Conservation (phyloP, 2,797 vertebrate genomes). For the Enteromius radiatus region DNA sequence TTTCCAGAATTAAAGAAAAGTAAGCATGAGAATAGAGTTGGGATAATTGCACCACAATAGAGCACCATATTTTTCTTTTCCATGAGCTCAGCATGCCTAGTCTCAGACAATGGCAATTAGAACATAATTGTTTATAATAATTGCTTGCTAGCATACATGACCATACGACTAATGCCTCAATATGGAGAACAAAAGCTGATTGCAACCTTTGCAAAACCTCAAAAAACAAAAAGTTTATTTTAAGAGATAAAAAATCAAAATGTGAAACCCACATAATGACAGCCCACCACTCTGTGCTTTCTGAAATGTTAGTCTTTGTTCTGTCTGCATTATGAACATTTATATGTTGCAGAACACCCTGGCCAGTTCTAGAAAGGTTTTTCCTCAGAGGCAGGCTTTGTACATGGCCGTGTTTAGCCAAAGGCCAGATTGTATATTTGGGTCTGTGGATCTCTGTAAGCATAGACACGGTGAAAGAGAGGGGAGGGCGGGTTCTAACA, state of each 20-base stretch:
- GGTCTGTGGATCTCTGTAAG: slow-evolving; percentile 23
- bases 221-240: background rate
- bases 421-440: slow-evolving; percentile 47
- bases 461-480: slow-evolving; percentile 20
- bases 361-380: slow-evolving; percentile 10
- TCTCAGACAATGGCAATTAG: background rate
- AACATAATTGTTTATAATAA: slow-evolving; percentile 21
- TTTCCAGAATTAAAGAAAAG: background rate
- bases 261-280: background rate
- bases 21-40: background rate
- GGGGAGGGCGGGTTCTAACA: slow-evolving; percentile 59
- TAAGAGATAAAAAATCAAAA: background rate
- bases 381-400: slow-evolving; percentile 35
- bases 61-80: background rate
- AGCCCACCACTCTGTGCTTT: background rate
- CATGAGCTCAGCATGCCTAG: background rate
- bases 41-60: background rate
- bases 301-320: slow-evolving; percentile 17
- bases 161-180: background rate
- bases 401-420: slow-evolving; percentile 23
- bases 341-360: slow-evolving; percentile 3
- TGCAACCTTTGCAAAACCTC: no score
- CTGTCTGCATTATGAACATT: slow-evolving; percentile 5
- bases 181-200: background rate
- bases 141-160: background rate